These are phyloP conservation scores for Hirundo rustica DNA, from an alignment of 2,797 vertebrate genomes.

Conservation along the genomic window DNA sequence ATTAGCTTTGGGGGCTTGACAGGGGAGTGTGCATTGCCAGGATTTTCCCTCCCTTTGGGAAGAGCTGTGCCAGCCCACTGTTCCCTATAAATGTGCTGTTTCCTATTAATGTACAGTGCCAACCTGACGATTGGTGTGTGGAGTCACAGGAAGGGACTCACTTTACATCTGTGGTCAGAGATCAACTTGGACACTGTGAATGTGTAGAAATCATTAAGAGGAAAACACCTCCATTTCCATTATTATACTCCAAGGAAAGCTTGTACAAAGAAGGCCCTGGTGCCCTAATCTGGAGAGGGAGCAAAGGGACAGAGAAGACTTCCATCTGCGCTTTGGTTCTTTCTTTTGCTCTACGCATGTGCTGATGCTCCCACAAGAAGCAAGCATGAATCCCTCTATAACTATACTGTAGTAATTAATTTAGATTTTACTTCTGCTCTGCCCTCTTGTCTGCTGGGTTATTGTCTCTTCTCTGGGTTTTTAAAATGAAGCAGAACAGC, in stretches of 20 bases:
- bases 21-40: rapidly evolving
- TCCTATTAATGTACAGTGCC: neutral
- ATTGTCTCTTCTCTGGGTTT: neutral
- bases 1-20: neutral
- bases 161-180: neutral
- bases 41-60: neutral
- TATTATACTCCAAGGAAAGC: neutral
- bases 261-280: neutral
- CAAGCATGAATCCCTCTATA: neutral
- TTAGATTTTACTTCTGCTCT: neutral
- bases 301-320: neutral
- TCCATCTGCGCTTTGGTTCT: rapidly evolving
- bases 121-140: neutral
- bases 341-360: rapidly evolving
- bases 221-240: neutral
- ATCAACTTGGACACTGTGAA: neutral
- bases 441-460: neutral
- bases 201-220: neutral
- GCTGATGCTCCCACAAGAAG: neutral
- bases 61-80: neutral
- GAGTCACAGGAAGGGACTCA: neutral
- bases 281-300: neutral
- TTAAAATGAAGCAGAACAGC: neutral
- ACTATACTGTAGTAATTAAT: neutral
- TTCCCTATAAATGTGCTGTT: rapidly evolving